Conservation (phyloP, 1,140 invertebrate species). For the Cephus cinctus region DNA sequence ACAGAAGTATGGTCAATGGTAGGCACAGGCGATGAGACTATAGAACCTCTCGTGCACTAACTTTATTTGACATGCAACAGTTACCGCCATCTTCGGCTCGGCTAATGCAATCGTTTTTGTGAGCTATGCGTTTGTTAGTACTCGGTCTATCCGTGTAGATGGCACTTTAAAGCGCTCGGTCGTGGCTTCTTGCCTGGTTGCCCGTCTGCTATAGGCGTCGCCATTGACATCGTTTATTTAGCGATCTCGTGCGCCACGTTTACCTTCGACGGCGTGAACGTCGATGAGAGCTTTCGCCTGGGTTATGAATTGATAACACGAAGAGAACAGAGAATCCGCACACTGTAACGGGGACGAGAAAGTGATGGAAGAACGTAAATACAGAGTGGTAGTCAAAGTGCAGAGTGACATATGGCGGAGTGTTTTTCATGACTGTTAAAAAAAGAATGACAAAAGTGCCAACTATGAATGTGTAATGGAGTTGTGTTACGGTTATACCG, state of each 20-base stretch:
- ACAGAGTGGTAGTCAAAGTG: conserved; percentile 12
- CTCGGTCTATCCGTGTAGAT: background rate
- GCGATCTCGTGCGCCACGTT: conserved; percentile 19
- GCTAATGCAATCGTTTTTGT: conserved; percentile 36
- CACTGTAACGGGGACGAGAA: conserved; percentile 2
- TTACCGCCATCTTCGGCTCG: conserved; percentile 21
- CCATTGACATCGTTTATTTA: conserved; percentile 14
- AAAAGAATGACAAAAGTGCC: too few relatives aligned
- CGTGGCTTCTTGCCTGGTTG: too few relatives aligned
- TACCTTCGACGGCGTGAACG: conserved; percentile 15
- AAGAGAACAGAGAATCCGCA: conserved; percentile 3
- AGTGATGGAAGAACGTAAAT: too few relatives aligned
- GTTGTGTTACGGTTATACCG: too few relatives aligned
- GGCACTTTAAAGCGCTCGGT: too few relatives aligned
- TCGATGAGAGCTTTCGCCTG: conserved; percentile 2
- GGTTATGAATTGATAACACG: conserved; percentile 18
- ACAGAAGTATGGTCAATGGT: too few relatives aligned
- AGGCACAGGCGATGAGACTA: too few relatives aligned
- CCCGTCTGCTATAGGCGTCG: conserved; percentile 11
- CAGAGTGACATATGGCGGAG: too few relatives aligned
- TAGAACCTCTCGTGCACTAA: too few relatives aligned
- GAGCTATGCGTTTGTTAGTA: conserved; percentile 3
- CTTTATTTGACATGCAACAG: conserved; percentile 37
- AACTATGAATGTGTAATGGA: too few relatives aligned
- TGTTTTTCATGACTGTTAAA: too few relatives aligned